phyloP scores from a whole-genome alignment of 1,140 invertebrate species.

The Lasaia peninsularis region DNA sequence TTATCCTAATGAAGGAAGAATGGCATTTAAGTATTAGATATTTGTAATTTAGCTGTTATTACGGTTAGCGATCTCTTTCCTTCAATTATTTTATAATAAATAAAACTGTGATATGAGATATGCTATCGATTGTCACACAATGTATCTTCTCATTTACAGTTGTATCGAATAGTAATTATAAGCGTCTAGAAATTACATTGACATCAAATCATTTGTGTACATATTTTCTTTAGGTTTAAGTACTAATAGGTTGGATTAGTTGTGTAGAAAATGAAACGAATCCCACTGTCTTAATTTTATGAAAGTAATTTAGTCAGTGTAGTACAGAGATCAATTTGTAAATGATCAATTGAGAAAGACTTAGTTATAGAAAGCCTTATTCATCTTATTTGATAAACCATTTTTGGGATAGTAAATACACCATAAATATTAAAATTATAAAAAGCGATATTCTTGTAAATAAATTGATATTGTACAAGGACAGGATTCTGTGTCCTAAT shows the following conservation, averaged over 20 bases:
- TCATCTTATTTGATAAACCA: neutral
- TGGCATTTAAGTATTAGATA: slow-evolving; percentile 10
- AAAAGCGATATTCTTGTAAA: no score
- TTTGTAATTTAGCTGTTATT: slow-evolving; percentile 8
- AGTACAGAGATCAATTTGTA: neutral
- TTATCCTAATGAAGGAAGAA: slow-evolving; percentile 7
- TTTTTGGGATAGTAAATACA: neutral
- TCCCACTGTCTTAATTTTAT: slow-evolving; percentile 1
- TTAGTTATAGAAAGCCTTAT: neutral
- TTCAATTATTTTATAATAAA: slow-evolving; percentile 13
- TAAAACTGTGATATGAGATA: slow-evolving; percentile 17
- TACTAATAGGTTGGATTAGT: neutral
- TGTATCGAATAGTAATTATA: slow-evolving; percentile 1
- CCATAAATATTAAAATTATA: no score
- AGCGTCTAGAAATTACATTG: slow-evolving; percentile 4
- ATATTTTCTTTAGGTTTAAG: neutral
- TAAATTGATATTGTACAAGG: no score
- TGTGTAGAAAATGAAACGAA: slow-evolving; percentile 2
- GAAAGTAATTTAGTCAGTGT: neutral
- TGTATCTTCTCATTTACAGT: slow-evolving; percentile 2
- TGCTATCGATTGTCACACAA: slow-evolving; percentile 14
- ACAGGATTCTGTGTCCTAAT: no score
- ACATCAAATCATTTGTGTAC: slow-evolving; percentile 3
- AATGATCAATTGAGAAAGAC: neutral
- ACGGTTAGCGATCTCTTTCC: slow-evolving; percentile 8